Base-by-base conservation (phyloP, 2,888 invertebrate genomes). In the Lasioglossum vierecki region DNA sequence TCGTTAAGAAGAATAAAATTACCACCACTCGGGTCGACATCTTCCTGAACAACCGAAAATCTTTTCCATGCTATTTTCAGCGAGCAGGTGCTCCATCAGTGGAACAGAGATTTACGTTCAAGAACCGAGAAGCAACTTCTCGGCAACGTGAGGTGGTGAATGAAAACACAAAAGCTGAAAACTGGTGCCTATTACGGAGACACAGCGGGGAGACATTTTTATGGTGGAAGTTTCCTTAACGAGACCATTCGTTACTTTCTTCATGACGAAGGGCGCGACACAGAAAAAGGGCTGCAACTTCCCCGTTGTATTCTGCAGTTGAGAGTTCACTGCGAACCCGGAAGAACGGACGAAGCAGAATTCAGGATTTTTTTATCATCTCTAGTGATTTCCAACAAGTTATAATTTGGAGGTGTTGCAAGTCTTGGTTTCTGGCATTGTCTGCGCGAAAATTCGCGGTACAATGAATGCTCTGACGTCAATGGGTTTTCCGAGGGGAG, bases 391-490 rank as follows among this genome's bases (percentile, higher is more conserved):
- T 18, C 2, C 35, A 18, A 18, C 35, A 8, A 18, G 18, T 35
- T 35, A 18, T 6, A 0, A 13, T 13, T 5, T 1, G 5, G 4
- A 60, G 26, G 60, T 13, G 60, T 60, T 5, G 11, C 30, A 1
- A 26, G 9, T 60, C 13, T 13, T 5, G 4, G 15, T 18, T 18
- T 18, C 26, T 2, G 35, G 35, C 8, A 1, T 0, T 66, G 66
- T 35, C 66, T 30, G 18, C 35, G 35, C 60, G 26, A 66, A 70
- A 60, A 41, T 73, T 72, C 71, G 22, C 8, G 49, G 71, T n/a
- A 39, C 49, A 49, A 41, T 72, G 41, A 63, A 66, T n/a, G 5
- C 41, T 15, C 11, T 72, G 81, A 78, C 72, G 81, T 82, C 66
- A 66, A 78, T 30, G n/a, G 49, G 35, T 72, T 81, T 72, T 63